These are phyloP conservation scores for Gryllus longicercus DNA, from an alignment of 2,888 invertebrate genomes.

Conservation along the genomic window DNA sequence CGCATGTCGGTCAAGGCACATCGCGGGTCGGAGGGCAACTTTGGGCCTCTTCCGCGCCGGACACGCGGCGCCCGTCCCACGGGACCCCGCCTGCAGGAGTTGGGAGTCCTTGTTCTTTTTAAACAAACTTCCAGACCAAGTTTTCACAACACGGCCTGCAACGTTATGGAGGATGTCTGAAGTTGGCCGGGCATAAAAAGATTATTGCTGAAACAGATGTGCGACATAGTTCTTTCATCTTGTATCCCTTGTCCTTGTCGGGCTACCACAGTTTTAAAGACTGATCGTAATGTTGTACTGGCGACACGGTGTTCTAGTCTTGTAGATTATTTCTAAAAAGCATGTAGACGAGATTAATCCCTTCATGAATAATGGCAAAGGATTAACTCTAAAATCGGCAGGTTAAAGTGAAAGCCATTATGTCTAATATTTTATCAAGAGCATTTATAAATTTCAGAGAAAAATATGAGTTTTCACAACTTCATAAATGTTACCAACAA, in stretches of 20 bases:
- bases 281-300: no score
- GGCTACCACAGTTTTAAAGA: background rate
- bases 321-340: no score
- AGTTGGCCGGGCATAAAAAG: background rate
- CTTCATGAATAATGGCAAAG: no score
- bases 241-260: background rate
- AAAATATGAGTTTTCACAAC: no score
- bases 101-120: background rate
- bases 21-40: background rate
- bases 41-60: background rate
- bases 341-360: no score
- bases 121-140: background rate
- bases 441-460: no score
- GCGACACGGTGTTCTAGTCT: no score
- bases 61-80: background rate
- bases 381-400: no score
- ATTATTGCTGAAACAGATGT: conserved; percentile 8
- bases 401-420: no score
- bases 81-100: background rate
- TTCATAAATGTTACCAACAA: no score
- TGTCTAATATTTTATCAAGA: no score
- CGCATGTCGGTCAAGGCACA: background rate
- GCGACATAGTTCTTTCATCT: background rate
- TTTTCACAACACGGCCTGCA: background rate
- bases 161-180: background rate